Base-by-base conservation (phyloP, 2,888 invertebrate species). In the Campopleginae sp. region DNA sequence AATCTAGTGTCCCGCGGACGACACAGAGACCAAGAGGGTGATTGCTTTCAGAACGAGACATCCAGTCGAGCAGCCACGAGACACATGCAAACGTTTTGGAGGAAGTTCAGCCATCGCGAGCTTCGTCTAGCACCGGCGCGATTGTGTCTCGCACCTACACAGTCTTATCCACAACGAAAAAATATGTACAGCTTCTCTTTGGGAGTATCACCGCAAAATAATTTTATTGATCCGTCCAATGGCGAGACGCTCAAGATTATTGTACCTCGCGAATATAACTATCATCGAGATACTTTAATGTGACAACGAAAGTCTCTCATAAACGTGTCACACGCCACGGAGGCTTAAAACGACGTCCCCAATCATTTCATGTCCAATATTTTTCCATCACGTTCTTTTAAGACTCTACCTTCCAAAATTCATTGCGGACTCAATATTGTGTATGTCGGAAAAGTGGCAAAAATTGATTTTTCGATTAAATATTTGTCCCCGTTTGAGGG, bases 1-100 rank as follows among this genome's bases (percentile, higher is more conserved):
- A 83, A 61, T 65, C 44, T 42, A 44, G 80, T 80, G 84, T 72
- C 75, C 66, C 75, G 65, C 23, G 33, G 75, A 75, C 71, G 74
- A 78, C 44, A 61, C 58, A 44, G 82, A 33, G 66, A 19, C 58
- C 68, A 42, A 51, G 72, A 76, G 38, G 76, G 58, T 77, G 77
- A 84, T 86, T 77, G 85, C 79, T 84, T 85, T 82, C 75, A 63
- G 61, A 77, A 61, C 51, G 80, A 70, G 51, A 54, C 27, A 44
- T 42, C 12, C 19, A 48, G 54, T 31, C 19, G 65, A 58, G 44
- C 38, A 51, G 74, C 74, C 58, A 65, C 14, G 23, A 51, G n/a
- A 76, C 23, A 61, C 76, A 38, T 38, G 38, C 38, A 72, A 82
- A 80, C 66, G 76, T 85, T 85, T 58, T 51, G 27, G 61, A 31